A percentile compares a stretch with the other conserved stretches of the same genome.
Evolutionary conservation across 2,113 vertebrate genomes (phyloP).

Genomic region (Phasianus colchicus): DNA sequence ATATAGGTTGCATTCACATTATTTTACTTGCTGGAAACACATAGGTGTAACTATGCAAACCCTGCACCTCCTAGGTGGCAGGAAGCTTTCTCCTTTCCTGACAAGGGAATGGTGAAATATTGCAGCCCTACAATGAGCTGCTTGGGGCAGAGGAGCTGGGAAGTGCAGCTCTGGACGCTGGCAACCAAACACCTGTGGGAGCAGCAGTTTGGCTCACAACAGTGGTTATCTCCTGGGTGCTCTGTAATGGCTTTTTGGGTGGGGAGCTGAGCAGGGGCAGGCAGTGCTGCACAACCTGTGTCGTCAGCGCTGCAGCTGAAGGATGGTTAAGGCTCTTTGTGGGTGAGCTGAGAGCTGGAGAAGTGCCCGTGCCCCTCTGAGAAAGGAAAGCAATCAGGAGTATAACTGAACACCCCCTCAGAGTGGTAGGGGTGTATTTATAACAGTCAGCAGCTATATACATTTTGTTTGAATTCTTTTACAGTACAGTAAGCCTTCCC

Average conservation of each 20-base stretch:
- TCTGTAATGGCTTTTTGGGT: background rate
- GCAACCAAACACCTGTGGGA: conserved; percentile 41
- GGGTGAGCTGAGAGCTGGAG: conserved; percentile 19
- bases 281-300: background rate
- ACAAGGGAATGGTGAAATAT: conserved; percentile 17
- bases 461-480: conserved; percentile 72
- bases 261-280: background rate
- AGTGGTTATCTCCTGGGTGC: conserved; percentile 23
- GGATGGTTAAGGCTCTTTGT: background rate
- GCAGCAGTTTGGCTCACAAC: background rate
- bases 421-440: conserved; percentile 63
- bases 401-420: conserved; percentile 66
- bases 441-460: conserved; percentile 61
- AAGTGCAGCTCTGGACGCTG: background rate
- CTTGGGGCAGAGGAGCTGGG: background rate
- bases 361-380: background rate
- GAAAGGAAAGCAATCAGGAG: conserved; percentile 44
- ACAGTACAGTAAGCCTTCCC: conserved; percentile 62
- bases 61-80: background rate
- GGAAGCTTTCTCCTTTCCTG: background rate
- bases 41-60: background rate
- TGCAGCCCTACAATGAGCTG: background rate
- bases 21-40: background rate
- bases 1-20: background rate
- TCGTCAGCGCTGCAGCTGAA: background rate